Conservation (phyloP, 2,888 invertebrate species). For the Chirona hameri region DNA sequence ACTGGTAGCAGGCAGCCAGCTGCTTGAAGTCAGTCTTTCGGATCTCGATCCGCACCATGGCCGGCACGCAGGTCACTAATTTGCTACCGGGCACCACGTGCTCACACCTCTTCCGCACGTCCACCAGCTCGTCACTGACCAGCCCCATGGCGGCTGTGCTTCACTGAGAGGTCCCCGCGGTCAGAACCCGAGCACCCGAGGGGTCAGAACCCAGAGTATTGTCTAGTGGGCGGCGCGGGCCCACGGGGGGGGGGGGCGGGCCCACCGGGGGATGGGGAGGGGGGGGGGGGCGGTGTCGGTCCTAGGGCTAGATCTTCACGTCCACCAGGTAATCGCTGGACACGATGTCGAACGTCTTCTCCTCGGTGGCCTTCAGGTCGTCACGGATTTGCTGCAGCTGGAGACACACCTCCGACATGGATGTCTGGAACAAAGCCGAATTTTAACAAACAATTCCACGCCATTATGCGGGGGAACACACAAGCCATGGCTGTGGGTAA, state of each 20-base stretch:
- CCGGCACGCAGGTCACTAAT: slow-evolving; percentile 62
- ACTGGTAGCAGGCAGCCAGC: slow-evolving; percentile 62
- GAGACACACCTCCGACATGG: slow-evolving; percentile 23
- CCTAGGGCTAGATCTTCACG: slow-evolving; percentile 6
- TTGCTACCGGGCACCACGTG: slow-evolving; percentile 59
- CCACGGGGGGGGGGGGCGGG: background rate
- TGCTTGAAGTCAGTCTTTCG: slow-evolving; percentile 59
- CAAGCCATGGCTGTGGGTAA: background rate
- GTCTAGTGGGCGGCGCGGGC: too few species aligned
- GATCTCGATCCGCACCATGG: slow-evolving; percentile 64
- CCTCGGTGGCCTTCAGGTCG: slow-evolving; percentile 23
- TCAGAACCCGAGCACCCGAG: too few species aligned
- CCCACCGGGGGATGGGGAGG: too few species aligned
- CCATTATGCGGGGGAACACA: background rate
- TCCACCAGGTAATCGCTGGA: slow-evolving; percentile 10
- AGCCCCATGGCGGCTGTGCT: slow-evolving; percentile 54
- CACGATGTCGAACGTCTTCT: background rate
- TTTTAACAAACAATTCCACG: background rate
- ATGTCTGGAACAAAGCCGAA: background rate
- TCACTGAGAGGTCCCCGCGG: too few species aligned
- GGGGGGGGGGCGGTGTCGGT: background rate
- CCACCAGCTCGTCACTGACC: slow-evolving; percentile 62
- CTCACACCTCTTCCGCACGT: slow-evolving; percentile 61
- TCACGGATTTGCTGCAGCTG: slow-evolving; percentile 10
- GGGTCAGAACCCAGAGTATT: too few species aligned